Conservation (phyloP, 2,797 vertebrate genomes). For the Limosa lapponica region DNA sequence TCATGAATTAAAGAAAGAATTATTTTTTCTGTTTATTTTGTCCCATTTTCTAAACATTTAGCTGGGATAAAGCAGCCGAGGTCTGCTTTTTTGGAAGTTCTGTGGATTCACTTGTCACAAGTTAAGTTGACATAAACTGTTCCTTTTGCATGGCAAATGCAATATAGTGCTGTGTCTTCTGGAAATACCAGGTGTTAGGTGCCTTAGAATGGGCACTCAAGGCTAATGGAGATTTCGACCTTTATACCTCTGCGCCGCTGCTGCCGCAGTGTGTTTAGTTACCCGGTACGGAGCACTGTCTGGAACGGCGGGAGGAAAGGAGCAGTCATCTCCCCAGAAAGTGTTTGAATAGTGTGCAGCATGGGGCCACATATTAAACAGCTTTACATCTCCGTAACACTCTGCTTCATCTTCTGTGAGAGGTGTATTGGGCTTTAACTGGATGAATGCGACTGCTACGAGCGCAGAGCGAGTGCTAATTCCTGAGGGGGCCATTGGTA, state of each 20-base stretch:
- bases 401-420: conserved; percentile 16
- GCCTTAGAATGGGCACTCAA: not conserved
- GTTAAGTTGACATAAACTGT: not conserved
- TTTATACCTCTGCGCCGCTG: not conserved
- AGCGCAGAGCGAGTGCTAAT: not conserved
- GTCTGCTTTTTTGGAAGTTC: not conserved
- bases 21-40: not conserved
- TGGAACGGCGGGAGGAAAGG: not conserved
- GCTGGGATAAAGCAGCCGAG: fast-evolving
- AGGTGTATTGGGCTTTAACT: conserved; percentile 14
- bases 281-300: not conserved
- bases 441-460: not conserved
- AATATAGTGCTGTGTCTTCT: not conserved
- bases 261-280: not conserved
- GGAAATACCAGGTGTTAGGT: not conserved
- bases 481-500: conserved; percentile 34
- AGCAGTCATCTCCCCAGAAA: not conserved
- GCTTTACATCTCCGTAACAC: not conserved
- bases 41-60: not conserved
- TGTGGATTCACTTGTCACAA: not conserved
- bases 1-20: not conserved
- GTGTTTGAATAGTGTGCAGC: not conserved
- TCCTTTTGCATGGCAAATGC: not conserved
- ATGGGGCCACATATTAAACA: not conserved
- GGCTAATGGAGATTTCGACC: not conserved